Conservation (phyloP, 2,888 invertebrate genomes). For the Liposcelis brunnea region DNA sequence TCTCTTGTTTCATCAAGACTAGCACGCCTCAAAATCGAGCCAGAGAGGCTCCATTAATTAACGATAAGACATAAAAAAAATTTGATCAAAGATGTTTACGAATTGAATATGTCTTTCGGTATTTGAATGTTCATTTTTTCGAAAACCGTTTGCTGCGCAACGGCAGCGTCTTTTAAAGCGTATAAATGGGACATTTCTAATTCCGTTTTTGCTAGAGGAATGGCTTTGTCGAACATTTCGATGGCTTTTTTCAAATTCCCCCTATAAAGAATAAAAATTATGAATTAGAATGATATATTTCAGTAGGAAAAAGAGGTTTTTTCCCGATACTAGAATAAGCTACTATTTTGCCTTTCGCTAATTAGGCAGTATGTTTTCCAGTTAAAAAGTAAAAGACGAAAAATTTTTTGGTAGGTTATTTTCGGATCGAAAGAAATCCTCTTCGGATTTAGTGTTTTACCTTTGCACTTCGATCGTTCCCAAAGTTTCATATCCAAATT, state of each 20-base stretch:
- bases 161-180: conserved; percentile 75
- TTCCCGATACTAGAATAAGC: too few species aligned
- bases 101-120: background rate
- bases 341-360: background rate
- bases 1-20: too few species aligned
- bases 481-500: conserved; percentile 87
- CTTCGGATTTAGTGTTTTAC: too few species aligned
- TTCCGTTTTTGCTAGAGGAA: conserved; percentile 68
- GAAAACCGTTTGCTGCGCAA: conserved; percentile 62
- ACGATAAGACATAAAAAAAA: too few species aligned
- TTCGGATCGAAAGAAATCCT: too few species aligned
- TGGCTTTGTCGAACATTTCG: conserved; percentile 74
- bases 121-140: conserved; percentile 2
- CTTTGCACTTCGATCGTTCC: conserved; percentile 89
- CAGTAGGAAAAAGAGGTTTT: too few species aligned
- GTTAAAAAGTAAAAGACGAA: too few species aligned
- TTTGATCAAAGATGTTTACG: too few species aligned
- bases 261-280: conserved; percentile 34
- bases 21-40: too few species aligned
- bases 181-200: conserved; percentile 82
- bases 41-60: too few species aligned
- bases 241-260: conserved; percentile 69
- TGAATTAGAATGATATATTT: background rate
- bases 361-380: background rate
- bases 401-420: too few species aligned